Evolutionary conservation across 2,797 vertebrate genomes (phyloP).

Genomic region (Cheirogaleus major): DNA sequence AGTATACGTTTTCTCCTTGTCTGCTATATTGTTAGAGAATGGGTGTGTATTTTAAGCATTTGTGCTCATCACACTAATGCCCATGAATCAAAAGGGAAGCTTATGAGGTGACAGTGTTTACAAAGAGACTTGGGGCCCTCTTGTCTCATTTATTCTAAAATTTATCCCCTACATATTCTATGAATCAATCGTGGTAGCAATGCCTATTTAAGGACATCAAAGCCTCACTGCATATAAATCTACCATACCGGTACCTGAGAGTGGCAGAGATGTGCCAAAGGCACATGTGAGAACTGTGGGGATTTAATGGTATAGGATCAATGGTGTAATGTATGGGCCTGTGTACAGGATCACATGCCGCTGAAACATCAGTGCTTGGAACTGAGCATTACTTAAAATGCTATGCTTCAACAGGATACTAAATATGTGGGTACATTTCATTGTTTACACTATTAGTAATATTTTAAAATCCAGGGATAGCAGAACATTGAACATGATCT

Average conservation of each 20-base stretch:
- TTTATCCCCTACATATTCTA: background rate
- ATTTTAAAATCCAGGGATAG: background rate
- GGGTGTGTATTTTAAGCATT: background rate
- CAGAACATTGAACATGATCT: background rate
- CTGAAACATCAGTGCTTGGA: background rate
- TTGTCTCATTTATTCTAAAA: background rate
- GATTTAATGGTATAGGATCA: background rate
- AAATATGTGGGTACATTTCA: background rate
- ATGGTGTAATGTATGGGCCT: background rate
- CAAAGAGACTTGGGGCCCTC: background rate
- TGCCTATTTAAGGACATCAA: background rate
- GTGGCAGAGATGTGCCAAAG: background rate
- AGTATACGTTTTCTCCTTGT: background rate
- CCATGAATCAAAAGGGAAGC: background rate
- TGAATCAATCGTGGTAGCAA: background rate
- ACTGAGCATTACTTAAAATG: background rate
- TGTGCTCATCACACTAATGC: background rate
- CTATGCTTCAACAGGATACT: background rate
- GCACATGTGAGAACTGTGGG: no score
- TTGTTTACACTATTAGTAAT: background rate
- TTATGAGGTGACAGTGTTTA: background rate
- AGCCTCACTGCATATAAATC: background rate
- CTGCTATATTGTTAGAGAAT: background rate
- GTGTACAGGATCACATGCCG: background rate
- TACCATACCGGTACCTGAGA: background rate